Evolutionary conservation across 2,888 invertebrate species (phyloP), one percentile per base, ranked within the genome.

Genomic region (Dyspetes luteomarginatus): DNA sequence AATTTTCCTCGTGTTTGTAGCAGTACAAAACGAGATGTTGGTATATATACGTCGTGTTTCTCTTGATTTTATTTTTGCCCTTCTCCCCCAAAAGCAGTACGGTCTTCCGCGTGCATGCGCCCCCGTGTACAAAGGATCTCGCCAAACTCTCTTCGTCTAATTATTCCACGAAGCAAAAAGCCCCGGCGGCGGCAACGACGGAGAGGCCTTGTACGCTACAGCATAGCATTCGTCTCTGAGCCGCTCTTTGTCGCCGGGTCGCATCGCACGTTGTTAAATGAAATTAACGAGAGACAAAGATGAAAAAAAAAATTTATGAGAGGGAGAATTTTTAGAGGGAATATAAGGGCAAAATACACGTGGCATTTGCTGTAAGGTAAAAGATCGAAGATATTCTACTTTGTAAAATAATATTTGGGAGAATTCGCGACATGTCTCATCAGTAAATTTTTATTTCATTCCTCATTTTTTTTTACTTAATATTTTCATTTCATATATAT

Each of bases 121-220:
- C 45, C 52, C 43, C 73, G 50, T 69, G 64, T 65, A 77, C 77
- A 80, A 77, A 78, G 69, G 77, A 74, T 74, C 69, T 69, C 65
- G 74, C 43, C 22, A 74, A 81, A 74, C 48, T 77, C 77, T 69
- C 77, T 50, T 81, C 74, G 77, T 55, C 74, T 81, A 81, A 81
- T 81, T 81, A 81, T 81, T 74, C 69, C 77, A 78, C 77, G 81
- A 41, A 67, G 69, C 69, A 69, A 64, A 77, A 74, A 67, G 67
- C 65, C 65, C 68, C 71, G 24, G 43, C 60, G 73, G n/a, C 65
- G 65, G 58, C 48, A 41, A 45, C 22, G 73, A 17, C 50, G 12
- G 45, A 15, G 45, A 48, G 15, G 36, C 9, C 30, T 7, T 30
- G 30, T n/a, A n/a, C 36, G 69, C 45, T 43, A 36, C 58, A 56